phyloP scores from a whole-genome alignment of 2,797 vertebrate species.

The Babyrousa celebensis region DNA sequence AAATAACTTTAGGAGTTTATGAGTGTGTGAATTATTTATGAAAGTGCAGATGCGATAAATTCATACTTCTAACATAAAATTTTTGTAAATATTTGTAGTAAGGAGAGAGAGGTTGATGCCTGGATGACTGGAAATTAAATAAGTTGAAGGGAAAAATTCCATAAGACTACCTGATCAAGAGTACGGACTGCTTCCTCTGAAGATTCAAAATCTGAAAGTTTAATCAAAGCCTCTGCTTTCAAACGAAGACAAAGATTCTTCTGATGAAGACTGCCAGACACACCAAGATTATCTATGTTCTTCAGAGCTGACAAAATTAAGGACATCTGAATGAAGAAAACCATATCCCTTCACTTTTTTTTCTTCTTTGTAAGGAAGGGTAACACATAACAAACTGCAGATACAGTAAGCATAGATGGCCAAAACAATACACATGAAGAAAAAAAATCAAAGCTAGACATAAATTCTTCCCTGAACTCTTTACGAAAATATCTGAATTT shows the following conservation, averaged over 20 bases:
- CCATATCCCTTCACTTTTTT: background rate
- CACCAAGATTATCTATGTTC: slow-evolving; percentile 78
- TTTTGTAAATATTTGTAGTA: background rate
- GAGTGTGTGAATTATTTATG: background rate
- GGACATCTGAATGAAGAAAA: slow-evolving; percentile 56
- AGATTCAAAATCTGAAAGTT: slow-evolving; percentile 90
- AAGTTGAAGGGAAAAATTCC: background rate
- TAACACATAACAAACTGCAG: slow-evolving; percentile 13
- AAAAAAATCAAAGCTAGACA: slow-evolving; percentile 64
- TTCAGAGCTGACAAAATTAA: slow-evolving; percentile 92
- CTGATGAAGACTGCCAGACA: slow-evolving; percentile 74
- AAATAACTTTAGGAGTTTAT: background rate
- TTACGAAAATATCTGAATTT: slow-evolving; percentile 63
- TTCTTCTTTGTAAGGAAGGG: slow-evolving; percentile 48
- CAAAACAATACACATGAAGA: slow-evolving; percentile 51
- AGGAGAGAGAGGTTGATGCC: background rate
- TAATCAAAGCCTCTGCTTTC: slow-evolving; percentile 94
- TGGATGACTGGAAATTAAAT: background rate
- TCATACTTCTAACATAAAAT: slow-evolving; percentile 20
- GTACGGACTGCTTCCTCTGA: slow-evolving; percentile 94
- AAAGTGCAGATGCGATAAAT: background rate
- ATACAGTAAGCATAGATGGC: slow-evolving; percentile 36
- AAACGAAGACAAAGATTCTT: slow-evolving; percentile 91
- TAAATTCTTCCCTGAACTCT: slow-evolving; percentile 53
- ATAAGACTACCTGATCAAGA: slow-evolving; percentile 93